Percentiles rank a stretch among this genome's conserved stretches.
Evolutionary conservation across 1,140 invertebrate genomes (phyloP).

Genomic region (Conopomorpha cramerella): DNA sequence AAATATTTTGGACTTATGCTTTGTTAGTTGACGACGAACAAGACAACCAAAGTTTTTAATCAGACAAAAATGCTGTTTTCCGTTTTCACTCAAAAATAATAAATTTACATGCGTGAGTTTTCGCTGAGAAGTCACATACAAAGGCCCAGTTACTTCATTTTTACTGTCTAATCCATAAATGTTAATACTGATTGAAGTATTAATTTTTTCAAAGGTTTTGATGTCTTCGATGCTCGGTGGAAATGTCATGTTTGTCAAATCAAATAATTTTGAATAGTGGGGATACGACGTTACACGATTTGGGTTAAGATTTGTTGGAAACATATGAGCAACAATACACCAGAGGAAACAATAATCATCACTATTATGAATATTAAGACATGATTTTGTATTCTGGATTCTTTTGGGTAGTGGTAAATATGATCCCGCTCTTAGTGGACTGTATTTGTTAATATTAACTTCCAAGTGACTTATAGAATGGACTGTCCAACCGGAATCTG

Average conservation of each 20-base stretch:
- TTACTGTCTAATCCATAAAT: background rate
- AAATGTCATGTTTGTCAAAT: background rate
- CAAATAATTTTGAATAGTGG: background rate
- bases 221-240: background rate
- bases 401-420: slow-evolving; percentile 1
- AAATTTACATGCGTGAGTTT: background rate
- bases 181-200: slow-evolving; percentile 2
- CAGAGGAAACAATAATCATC: slow-evolving; percentile 3
- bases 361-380: slow-evolving; percentile 2
- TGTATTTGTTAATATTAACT: slow-evolving; percentile 4
- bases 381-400: background rate
- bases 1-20: background rate
- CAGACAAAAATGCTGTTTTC: background rate
- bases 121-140: background rate
- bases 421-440: background rate
- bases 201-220: background rate
- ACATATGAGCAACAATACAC: background rate
- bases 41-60: background rate
- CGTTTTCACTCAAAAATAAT: background rate
- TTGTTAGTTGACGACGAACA: background rate
- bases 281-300: slow-evolving; percentile 1
- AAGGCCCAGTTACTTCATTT: background rate
- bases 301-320: background rate
- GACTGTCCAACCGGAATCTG: slow-evolving; percentile 2
- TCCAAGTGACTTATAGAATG: background rate